Percentiles rank a stretch among this genome's conserved stretches.
phyloP scores from a whole-genome alignment of 2,888 invertebrate species.

The Tyria jacobaeae region DNA sequence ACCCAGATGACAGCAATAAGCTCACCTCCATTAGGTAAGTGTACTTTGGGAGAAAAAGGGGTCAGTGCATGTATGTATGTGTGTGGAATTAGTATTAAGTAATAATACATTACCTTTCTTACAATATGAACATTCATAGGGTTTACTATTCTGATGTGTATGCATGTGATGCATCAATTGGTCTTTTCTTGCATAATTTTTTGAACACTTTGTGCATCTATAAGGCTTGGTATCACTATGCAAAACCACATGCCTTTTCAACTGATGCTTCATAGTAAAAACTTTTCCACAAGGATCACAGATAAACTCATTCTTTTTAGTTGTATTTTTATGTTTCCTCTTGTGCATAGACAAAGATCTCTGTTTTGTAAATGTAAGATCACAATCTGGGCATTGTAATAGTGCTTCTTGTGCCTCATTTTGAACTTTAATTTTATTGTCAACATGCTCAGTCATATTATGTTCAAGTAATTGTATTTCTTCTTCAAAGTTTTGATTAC shows the following conservation, averaged over 20 bases:
- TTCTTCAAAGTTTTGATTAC: constrained; percentile 46
- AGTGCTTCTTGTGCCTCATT: constrained; percentile 40
- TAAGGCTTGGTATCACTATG: constrained; percentile 84
- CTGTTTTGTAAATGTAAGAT: constrained; percentile 81
- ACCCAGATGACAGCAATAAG: too few species aligned
- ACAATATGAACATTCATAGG: constrained; percentile 86
- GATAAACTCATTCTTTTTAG: constrained; percentile 61
- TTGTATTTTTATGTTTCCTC: constrained; percentile 65
- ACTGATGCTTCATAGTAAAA: constrained; percentile 70
- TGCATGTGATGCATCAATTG: constrained; percentile 87
- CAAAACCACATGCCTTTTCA: constrained; percentile 82
- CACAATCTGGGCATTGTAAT: constrained; percentile 83
- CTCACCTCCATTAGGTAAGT: too few species aligned
- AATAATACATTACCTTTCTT: constrained; percentile 80
- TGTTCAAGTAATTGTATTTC: constrained; percentile 51
- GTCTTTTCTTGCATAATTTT: constrained; percentile 85
- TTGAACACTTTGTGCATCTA: constrained; percentile 85
- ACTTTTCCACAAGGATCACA: constrained; percentile 82
- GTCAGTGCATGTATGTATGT: too few species aligned
- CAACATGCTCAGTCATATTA: constrained; percentile 33
- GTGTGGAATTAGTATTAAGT: neutral
- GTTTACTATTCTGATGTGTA: constrained; percentile 85
- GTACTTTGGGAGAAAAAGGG: too few species aligned
- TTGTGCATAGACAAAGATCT: constrained; percentile 78
- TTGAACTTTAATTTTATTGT: constrained; percentile 51